phyloP scores from a whole-genome alignment of 2,113 vertebrate genomes.

The Corvus moneduloides region DNA sequence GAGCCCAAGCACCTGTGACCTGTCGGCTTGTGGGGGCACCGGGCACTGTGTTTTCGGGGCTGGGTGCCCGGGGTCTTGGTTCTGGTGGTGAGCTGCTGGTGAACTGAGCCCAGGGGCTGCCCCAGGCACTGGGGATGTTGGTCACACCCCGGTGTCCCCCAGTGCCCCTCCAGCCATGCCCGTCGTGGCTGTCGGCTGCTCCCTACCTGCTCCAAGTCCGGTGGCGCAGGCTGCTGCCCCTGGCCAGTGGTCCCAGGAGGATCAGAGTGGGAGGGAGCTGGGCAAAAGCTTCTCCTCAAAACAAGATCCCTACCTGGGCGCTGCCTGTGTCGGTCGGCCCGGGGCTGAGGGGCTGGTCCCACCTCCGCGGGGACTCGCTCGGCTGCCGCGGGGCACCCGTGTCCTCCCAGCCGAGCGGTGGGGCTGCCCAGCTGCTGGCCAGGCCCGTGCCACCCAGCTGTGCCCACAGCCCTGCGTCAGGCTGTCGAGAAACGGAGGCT shows the following conservation, averaged over 20 bases:
- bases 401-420: slow-evolving; percentile 38
- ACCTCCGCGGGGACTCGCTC: neutral
- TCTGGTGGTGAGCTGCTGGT: neutral
- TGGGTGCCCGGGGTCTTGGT: accelerated
- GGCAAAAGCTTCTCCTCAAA: slow-evolving; percentile 8
- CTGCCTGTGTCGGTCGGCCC: slow-evolving; percentile 34
- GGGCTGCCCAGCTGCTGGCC: slow-evolving; percentile 34
- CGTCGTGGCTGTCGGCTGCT: accelerated
- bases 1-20: neutral
- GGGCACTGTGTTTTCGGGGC: accelerated
- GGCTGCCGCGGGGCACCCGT: neutral
- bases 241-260: neutral
- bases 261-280: neutral
- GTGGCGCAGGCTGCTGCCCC: neutral
- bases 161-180: neutral
- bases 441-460: slow-evolving; percentile 37
- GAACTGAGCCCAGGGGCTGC: neutral
- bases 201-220: accelerated
- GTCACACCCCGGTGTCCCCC: neutral
- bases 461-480: slow-evolving; percentile 43
- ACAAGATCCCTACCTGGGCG: slow-evolving; percentile 41
- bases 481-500: slow-evolving; percentile 49
- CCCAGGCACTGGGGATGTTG: accelerated
- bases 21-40: accelerated
- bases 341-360: slow-evolving; percentile 50